Percentiles rank a stretch among this genome's conserved stretches.
phyloP scores from a whole-genome alignment of 2,888 invertebrate species.

The Ceraclea dissimilis region DNA sequence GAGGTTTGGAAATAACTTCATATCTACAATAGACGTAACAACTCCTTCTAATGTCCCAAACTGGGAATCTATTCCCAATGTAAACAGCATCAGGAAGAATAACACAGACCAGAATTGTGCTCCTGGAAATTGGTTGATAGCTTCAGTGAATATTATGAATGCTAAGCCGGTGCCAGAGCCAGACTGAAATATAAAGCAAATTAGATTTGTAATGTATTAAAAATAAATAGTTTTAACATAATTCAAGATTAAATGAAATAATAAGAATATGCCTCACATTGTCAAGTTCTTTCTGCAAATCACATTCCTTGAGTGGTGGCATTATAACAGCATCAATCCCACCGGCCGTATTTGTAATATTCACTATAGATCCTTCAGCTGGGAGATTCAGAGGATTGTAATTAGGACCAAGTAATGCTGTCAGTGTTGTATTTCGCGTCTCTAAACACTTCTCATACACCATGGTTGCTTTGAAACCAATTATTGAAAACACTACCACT shows the following conservation, averaged over 20 bases:
- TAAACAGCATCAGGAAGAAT: conserved; percentile 95
- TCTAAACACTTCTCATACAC: conserved; percentile 69
- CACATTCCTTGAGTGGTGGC: conserved; percentile 66
- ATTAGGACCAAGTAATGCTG: conserved; percentile 48
- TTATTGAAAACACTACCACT: conserved; percentile 91
- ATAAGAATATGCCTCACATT: conserved; percentile 58
- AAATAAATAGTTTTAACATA: neutral
- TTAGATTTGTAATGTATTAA: too few species aligned
- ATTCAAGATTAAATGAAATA: conserved; percentile 2
- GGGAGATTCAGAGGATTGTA: conserved; percentile 46
- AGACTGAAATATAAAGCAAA: conserved; percentile 56
- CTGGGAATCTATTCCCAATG: conserved; percentile 93
- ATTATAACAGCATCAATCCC: conserved; percentile 53
- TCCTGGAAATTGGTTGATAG: conserved; percentile 94
- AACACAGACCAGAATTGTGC: conserved; percentile 94
- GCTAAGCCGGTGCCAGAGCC: conserved; percentile 94
- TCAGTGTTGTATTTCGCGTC: conserved; percentile 53
- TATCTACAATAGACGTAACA: conserved; percentile 90
- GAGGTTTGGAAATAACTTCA: conserved; percentile 87
- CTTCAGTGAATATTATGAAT: conserved; percentile 96
- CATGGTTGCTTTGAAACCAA: conserved; percentile 86
- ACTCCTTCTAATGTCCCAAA: conserved; percentile 95
- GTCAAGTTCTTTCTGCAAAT: conserved; percentile 77
- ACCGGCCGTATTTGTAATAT: conserved; percentile 45
- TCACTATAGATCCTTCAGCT: conserved; percentile 48